Percentiles rank a stretch among this genome's conserved stretches.
These are phyloP conservation scores for Bursaphelenchus mucronatus DNA, from an alignment of 1,140 invertebrate genomes.

Conservation along the genomic window DNA sequence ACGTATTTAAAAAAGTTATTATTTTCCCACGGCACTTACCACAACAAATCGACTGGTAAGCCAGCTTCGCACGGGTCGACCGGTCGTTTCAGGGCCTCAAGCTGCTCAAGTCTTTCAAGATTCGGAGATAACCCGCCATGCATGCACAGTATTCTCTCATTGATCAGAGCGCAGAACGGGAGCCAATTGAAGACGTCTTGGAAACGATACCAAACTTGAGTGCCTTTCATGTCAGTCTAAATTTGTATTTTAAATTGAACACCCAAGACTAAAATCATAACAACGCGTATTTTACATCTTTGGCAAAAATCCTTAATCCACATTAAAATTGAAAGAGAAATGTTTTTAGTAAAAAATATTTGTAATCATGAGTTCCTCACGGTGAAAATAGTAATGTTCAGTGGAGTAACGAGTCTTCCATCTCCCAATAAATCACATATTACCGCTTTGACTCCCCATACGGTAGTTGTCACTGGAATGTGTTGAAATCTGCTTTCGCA, in stretches of 20 bases:
- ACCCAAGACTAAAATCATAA: too few species aligned
- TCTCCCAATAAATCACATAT: too few species aligned
- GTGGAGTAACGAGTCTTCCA: too few species aligned
- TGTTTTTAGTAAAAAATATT: too few species aligned
- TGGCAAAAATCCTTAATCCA: too few species aligned
- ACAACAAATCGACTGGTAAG: slow-evolving; percentile 67
- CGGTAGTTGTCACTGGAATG: slow-evolving; percentile 16
- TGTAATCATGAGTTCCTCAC: too few species aligned
- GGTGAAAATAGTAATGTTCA: too few species aligned
- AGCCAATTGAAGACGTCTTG: slow-evolving; percentile 78
- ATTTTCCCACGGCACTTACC: slow-evolving; percentile 53
- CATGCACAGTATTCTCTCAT: slow-evolving; percentile 80
- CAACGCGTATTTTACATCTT: too few species aligned
- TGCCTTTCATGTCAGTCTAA: slow-evolving; percentile 20
- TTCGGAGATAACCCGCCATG: slow-evolving; percentile 70
- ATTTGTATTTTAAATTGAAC: too few species aligned
- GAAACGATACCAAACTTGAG: slow-evolving; percentile 29
- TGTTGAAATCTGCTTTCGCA: slow-evolving; percentile 67
- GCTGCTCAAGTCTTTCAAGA: slow-evolving; percentile 66
- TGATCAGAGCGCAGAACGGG: slow-evolving; percentile 84
- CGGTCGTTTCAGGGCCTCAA: slow-evolving; percentile 65
- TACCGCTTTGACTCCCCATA: slow-evolving; percentile 24
- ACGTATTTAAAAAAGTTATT: not conserved
- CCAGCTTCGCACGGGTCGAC: slow-evolving; percentile 67
- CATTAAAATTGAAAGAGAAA: too few species aligned